phyloP scores from a whole-genome alignment of 2,113 vertebrate species.

The Amia ocellicauda region DNA sequence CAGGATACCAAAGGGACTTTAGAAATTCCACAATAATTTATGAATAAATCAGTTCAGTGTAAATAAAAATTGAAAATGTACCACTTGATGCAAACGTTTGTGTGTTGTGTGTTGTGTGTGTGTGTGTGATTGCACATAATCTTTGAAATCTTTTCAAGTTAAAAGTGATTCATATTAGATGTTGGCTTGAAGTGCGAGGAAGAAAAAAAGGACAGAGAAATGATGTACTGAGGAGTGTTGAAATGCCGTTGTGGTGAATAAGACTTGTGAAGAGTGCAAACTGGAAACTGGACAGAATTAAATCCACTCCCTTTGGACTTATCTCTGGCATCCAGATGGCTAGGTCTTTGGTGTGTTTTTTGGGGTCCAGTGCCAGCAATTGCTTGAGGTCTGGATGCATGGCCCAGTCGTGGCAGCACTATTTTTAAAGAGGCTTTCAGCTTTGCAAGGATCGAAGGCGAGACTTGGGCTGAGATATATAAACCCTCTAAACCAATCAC shows the following conservation, averaged over 20 bases:
- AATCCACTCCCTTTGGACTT: slow-evolving; percentile 21
- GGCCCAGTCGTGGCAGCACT: slow-evolving; percentile 23
- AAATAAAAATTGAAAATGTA: too few relatives aligned
- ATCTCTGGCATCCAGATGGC: slow-evolving; percentile 38
- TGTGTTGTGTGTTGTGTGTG: too few relatives aligned
- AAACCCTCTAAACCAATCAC: slow-evolving; percentile 16
- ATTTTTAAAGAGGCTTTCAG: slow-evolving; percentile 26
- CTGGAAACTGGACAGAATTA: slow-evolving; percentile 8
- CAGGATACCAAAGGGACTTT: too few relatives aligned
- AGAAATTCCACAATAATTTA: too few relatives aligned
- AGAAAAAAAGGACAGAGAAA: slow-evolving; percentile 5
- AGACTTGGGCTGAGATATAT: slow-evolving; percentile 6
- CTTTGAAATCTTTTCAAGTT: too few relatives aligned
- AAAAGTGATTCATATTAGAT: too few relatives aligned
- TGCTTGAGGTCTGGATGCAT: slow-evolving; percentile 23
- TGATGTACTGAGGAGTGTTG: background rate
- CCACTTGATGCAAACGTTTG: too few relatives aligned
- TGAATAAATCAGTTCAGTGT: too few relatives aligned
- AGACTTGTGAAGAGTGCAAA: background rate
- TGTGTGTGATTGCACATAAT: too few relatives aligned
- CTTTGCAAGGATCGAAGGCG: slow-evolving; percentile 23
- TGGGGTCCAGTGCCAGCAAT: slow-evolving; percentile 26
- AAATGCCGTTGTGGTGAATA: background rate
- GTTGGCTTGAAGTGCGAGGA: background rate
- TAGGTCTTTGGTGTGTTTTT: slow-evolving; percentile 27